phyloP scores from a whole-genome alignment of 2,888 invertebrate genomes.

The Bellardia pandia region DNA sequence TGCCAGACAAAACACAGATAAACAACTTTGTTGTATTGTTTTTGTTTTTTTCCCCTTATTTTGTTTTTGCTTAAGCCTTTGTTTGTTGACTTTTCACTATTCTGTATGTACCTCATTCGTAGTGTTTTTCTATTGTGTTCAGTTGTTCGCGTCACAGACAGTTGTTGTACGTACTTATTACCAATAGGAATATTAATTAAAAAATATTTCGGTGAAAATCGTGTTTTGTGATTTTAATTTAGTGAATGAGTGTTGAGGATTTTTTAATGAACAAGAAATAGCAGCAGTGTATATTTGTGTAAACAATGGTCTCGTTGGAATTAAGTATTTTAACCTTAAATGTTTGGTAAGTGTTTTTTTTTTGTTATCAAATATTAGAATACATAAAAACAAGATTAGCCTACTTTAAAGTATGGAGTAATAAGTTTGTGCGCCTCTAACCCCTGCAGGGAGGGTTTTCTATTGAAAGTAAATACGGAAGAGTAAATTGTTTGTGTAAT shows the following conservation, averaged over 20 bases:
- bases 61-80: conserved; percentile 1
- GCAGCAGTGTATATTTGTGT: not conserved
- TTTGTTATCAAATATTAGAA: not conserved
- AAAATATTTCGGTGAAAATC: not conserved
- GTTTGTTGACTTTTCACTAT: conserved; percentile 18
- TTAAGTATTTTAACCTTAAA: conserved; percentile 87
- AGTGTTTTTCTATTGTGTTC: conserved; percentile 21
- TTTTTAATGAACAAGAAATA: not conserved
- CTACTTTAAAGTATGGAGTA: not conserved
- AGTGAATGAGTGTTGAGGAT: conserved; percentile 6
- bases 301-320: conserved; percentile 82
- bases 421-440: not conserved
- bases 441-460: not conserved
- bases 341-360: conserved; percentile 86
- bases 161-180: conserved; percentile 1
- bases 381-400: not conserved
- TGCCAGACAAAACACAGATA: not conserved
- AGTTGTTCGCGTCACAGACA: not conserved
- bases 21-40: not conserved
- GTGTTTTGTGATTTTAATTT: conserved; percentile 8
- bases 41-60: not conserved
- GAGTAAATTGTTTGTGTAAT: not conserved
- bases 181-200: not conserved
- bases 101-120: conserved; percentile 9
- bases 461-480: conserved; percentile 18